Base-by-base conservation (phyloP, 2,888 invertebrate species). In the Calameuta idolon region DNA sequence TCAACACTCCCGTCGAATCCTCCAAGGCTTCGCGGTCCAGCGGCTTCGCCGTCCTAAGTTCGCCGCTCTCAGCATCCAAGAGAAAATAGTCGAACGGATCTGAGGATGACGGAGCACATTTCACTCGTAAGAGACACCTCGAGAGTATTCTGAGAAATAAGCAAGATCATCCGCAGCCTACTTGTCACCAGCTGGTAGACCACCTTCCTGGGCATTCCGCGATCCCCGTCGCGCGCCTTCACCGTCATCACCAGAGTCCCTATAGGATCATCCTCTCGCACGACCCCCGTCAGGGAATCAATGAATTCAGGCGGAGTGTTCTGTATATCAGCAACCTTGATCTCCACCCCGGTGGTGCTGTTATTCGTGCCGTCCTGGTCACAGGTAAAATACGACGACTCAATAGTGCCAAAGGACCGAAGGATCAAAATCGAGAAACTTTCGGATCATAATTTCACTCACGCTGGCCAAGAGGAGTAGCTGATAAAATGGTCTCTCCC, bases 41-140 rank as follows among this genome's bases (percentile, higher is more conserved):
- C 0, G 96, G 96, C 86, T 96, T 96, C 0, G 96, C 97, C 0
- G 97, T 97, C 85, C 95, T 94, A 74, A 98, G 90, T 89, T 97
- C 96, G 1, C 98, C 98, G 1, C 95, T 95, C 33, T 93, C 93
- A 73, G 95, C 93, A 91, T 98, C 96, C 87, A 98, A 90, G 30
- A 96, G 92, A 90, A 98, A 98, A 89, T 97, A 97, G 88, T 97
- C 96, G 92, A 96, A 94, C 0, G 97, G 97, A 94, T 98, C 97
- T 97, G 90, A 71, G 33, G 15, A 71, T 33, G 71, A 71, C 55
- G 23, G 23, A 55, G 55, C 55, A 55, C 9, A 23, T 37, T 15
- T 37, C 1, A 55, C 55, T 23, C 9, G 23, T 23, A 9, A 55
- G 23, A 55, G 9, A 9, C 55, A 9, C 23, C 55, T 23, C 40